Evolutionary conservation across 2,113 vertebrate species (phyloP).

Genomic region (Perognathus longimembris): DNA sequence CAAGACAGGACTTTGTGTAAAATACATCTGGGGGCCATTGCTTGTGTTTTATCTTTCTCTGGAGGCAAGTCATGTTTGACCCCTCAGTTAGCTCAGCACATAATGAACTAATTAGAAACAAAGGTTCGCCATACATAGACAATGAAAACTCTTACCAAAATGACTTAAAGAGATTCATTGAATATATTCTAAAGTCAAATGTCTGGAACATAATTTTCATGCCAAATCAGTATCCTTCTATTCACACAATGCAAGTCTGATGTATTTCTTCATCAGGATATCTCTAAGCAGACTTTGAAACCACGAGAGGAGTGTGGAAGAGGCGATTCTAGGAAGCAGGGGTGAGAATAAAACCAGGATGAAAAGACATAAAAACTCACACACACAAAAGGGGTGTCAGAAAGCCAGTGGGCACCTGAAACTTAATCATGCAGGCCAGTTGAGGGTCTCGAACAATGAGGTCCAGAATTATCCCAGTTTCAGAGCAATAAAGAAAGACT

Average conservation of each 20-base stretch:
- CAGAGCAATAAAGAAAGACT: not conserved
- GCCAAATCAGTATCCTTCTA: constrained; percentile 36
- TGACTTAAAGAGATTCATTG: constrained; percentile 80
- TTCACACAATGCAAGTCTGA: not conserved
- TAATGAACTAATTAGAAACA: constrained; percentile 87
- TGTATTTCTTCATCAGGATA: not conserved
- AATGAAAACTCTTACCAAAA: constrained; percentile 85
- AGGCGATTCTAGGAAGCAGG: not conserved
- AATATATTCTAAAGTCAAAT: constrained; percentile 81
- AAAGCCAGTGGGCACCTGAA: not conserved
- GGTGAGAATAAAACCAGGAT: not conserved
- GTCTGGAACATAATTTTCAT: constrained; percentile 79
- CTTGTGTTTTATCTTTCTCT: constrained; percentile 85
- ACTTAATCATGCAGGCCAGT: not conserved
- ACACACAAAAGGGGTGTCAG: not conserved
- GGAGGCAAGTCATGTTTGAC: constrained; percentile 86
- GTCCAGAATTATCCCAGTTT: not conserved
- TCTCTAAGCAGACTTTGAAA: not conserved
- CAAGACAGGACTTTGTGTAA: constrained; percentile 70
- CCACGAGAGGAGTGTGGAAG: not conserved
- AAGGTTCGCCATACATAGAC: constrained; percentile 85
- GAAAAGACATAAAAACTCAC: not conserved
- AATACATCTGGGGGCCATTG: constrained; percentile 82
- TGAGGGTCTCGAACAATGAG: not conserved
- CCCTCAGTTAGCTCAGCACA: constrained; percentile 85